These are phyloP conservation scores for Drosophila ficusphila DNA, from an alignment of 1,140 invertebrate genomes.

Conservation along the genomic window DNA sequence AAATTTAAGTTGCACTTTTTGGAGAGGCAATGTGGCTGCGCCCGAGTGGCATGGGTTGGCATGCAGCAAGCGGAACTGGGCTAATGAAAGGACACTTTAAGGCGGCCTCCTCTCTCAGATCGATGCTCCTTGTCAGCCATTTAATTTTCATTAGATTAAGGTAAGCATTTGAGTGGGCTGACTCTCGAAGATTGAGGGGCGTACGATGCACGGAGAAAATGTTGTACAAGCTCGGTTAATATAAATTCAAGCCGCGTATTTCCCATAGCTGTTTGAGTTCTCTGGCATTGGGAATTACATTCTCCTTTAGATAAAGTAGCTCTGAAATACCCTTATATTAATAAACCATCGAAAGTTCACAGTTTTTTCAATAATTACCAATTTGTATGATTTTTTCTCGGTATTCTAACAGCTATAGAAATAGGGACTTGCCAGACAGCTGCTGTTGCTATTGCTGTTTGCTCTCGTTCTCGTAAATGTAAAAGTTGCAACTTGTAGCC, in stretches of 20 bases:
- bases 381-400: background rate
- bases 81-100: constrained; percentile 69
- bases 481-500: constrained; percentile 81
- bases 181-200: background rate
- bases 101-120: constrained; percentile 9
- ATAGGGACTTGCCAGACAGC: constrained; percentile 18
- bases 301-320: too few relatives aligned
- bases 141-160: constrained; percentile 77
- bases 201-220: background rate
- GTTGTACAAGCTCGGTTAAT: too few relatives aligned
- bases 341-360: too few relatives aligned
- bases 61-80: constrained; percentile 33
- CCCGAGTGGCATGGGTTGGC: background rate
- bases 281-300: too few relatives aligned
- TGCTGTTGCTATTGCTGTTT: constrained; percentile 40
- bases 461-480: constrained; percentile 60
- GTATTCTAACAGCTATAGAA: background rate
- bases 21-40: background rate
- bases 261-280: too few relatives aligned
- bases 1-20: constrained; percentile 65
- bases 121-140: constrained; percentile 42
- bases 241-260: too few relatives aligned
- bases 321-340: too few relatives aligned
- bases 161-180: constrained; percentile 41
- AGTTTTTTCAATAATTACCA: background rate